phyloP scores from a whole-genome alignment of 2,888 invertebrate species.

The Drosophila imparisetae region DNA sequence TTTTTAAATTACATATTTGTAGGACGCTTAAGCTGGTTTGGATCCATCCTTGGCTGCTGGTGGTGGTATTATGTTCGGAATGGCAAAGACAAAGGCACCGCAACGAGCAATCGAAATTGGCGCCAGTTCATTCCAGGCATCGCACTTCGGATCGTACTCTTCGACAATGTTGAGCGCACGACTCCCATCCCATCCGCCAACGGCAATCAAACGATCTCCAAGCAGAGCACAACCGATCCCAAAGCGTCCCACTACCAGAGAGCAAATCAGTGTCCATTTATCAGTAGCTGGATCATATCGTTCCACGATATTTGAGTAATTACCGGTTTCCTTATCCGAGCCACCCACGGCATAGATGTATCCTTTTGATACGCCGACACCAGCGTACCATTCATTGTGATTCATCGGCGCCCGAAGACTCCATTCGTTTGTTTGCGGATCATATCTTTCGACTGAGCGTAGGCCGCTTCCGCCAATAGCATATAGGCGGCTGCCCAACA shows the following conservation, averaged over 20 bases:
- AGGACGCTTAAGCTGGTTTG: too few relatives aligned
- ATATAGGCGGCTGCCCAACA: constrained; percentile 92
- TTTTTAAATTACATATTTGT: rapidly evolving
- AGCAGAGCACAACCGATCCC: constrained; percentile 94
- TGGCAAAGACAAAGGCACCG: rapidly evolving
- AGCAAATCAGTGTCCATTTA: constrained; percentile 93
- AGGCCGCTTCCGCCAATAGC: constrained; percentile 97
- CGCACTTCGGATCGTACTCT: too few relatives aligned
- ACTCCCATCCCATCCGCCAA: constrained; percentile 96
- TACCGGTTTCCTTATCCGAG: constrained; percentile 88
- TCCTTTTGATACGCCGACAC: constrained; percentile 88
- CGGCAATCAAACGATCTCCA: constrained; percentile 90
- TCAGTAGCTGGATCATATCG: constrained; percentile 92
- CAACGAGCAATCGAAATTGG: too few relatives aligned
- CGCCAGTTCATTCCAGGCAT: too few relatives aligned
- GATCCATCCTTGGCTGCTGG: too few relatives aligned
- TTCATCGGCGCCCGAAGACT: constrained; percentile 94
- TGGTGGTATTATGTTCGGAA: too few relatives aligned
- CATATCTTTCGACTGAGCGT: constrained; percentile 95
- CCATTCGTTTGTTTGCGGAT: constrained; percentile 91
- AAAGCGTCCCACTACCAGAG: constrained; percentile 93
- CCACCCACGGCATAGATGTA: too few relatives aligned
- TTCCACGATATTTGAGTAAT: constrained; percentile 87
- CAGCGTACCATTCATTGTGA: constrained; percentile 92
- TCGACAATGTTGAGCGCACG: constrained; percentile 87